Evolutionary conservation across 2,888 invertebrate genomes (phyloP).

Genomic region (Elmis aenea): DNA sequence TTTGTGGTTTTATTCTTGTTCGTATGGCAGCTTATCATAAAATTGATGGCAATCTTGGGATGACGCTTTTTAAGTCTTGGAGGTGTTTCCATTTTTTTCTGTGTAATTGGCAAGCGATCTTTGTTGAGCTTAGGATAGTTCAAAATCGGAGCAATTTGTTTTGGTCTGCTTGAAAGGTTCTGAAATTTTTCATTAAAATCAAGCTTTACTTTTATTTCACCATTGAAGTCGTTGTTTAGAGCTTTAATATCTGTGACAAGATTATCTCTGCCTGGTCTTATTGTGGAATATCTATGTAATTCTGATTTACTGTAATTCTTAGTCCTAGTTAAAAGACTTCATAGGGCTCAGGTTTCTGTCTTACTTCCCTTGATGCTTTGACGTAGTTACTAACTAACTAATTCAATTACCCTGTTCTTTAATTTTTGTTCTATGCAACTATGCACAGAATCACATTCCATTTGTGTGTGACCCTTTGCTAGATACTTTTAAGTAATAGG

Average conservation of each 20-base stretch:
- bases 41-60: slow-evolving; percentile 13
- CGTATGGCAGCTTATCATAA: slow-evolving; percentile 5
- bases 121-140: slow-evolving; percentile 1
- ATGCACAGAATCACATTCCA: slow-evolving; percentile 38
- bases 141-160: not conserved
- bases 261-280: slow-evolving; percentile 5
- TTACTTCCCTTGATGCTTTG: not conserved
- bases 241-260: slow-evolving; percentile 12
- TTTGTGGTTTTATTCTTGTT: not conserved
- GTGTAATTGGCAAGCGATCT: slow-evolving; percentile 1
- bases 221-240: slow-evolving; percentile 4
- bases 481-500: slow-evolving; percentile 2
- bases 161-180: slow-evolving; percentile 5
- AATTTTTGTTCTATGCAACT: slow-evolving; percentile 30
- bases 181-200: slow-evolving; percentile 9
- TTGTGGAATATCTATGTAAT: not conserved
- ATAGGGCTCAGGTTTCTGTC: slow-evolving; percentile 15
- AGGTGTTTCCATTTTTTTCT: slow-evolving; percentile 12
- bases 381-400: not conserved
- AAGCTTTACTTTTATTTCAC: slow-evolving; percentile 5
- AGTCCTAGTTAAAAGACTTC: slow-evolving; percentile 8
- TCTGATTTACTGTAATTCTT: not conserved
- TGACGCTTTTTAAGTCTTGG: slow-evolving; percentile 11
- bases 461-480: slow-evolving; percentile 34
- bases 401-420: slow-evolving; percentile 3